These are phyloP conservation scores for Colaptes auratus DNA, from an alignment of 2,113 vertebrate genomes.

Conservation along the genomic window DNA sequence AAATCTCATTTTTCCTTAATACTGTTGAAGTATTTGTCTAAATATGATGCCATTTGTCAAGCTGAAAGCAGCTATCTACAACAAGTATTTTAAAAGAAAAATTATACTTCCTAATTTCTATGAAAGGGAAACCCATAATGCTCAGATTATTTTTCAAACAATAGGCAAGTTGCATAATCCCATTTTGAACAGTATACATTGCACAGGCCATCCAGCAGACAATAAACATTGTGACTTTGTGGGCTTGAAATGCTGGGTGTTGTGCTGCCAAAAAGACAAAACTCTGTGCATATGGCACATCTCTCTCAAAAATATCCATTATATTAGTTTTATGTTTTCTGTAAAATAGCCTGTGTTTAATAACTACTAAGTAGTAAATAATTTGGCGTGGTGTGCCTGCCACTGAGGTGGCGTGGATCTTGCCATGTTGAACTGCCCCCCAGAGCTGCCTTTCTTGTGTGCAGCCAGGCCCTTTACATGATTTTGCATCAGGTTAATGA, in stretches of 20 bases:
- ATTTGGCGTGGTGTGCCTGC: background rate
- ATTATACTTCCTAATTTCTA: conserved; percentile 72
- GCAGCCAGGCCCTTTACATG: background rate
- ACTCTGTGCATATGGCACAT: conserved; percentile 16
- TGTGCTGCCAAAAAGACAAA: conserved; percentile 56
- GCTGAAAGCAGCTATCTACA: conserved; percentile 74
- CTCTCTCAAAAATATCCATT: conserved; percentile 31
- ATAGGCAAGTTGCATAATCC: conserved; percentile 77
- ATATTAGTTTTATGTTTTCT: conserved; percentile 25
- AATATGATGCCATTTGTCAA: conserved; percentile 65
- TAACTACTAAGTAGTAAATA: background rate
- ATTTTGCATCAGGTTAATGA: background rate
- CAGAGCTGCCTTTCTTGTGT: background rate
- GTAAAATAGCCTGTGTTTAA: conserved; percentile 11
- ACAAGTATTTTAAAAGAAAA: conserved; percentile 68
- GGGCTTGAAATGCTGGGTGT: conserved; percentile 66
- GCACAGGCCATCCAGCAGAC: conserved; percentile 72
- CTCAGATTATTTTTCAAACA: conserved; percentile 76
- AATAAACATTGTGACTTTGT: conserved; percentile 61
- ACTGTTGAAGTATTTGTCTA: conserved; percentile 52
- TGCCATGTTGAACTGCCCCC: background rate
- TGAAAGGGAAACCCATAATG: conserved; percentile 71
- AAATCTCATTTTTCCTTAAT: conserved; percentile 59
- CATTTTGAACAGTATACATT: conserved; percentile 71
- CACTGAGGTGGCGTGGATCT: background rate